phyloP scores from a whole-genome alignment of 1,140 invertebrate species.

The Macrobrachium nipponense region DNA sequence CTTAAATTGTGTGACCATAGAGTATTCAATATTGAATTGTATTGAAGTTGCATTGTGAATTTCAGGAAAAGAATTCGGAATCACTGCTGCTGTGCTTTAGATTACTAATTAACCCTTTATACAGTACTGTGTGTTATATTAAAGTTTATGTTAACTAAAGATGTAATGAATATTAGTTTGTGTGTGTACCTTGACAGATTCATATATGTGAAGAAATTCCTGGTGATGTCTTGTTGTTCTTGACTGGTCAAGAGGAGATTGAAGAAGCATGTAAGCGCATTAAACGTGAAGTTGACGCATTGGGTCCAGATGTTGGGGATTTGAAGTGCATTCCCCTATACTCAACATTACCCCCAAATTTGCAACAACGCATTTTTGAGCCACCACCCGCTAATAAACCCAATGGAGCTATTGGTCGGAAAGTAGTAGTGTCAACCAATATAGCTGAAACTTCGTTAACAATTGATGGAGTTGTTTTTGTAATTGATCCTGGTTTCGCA shows the following conservation, averaged over 20 bases:
- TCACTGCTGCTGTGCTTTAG: not conserved
- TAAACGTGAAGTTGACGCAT: conserved; percentile 95
- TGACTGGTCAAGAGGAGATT: conserved; percentile 98
- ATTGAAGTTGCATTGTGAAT: not conserved
- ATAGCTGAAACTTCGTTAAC: conserved; percentile 99
- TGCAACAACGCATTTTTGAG: conserved; percentile 98
- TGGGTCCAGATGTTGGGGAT: conserved; percentile 96
- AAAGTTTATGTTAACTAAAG: too few relatives aligned
- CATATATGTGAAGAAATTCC: conserved; percentile 97
- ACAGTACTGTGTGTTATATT: too few relatives aligned
- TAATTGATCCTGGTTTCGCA: conserved; percentile 99
- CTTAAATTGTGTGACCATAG: not conserved
- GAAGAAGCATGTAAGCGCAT: conserved; percentile 99
- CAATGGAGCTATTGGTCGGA: conserved; percentile 95
- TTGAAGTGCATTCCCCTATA: conserved; percentile 99
- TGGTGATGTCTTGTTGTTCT: conserved; percentile 94
- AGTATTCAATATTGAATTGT: not conserved
- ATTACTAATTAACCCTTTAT: too few relatives aligned
- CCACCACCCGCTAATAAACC: conserved; percentile 90
- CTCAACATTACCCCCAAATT: conserved; percentile 96
- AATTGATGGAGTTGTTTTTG: conserved; percentile 99
- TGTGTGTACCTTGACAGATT: conserved; percentile 72
- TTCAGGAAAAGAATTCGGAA: not conserved
- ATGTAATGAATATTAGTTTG: not conserved
- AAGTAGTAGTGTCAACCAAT: conserved; percentile 97